A percentile compares a stretch with the other conserved stretches of the same genome.
Evolutionary conservation across 2,888 invertebrate genomes (phyloP).

Genomic region (Campoletis raptor): DNA sequence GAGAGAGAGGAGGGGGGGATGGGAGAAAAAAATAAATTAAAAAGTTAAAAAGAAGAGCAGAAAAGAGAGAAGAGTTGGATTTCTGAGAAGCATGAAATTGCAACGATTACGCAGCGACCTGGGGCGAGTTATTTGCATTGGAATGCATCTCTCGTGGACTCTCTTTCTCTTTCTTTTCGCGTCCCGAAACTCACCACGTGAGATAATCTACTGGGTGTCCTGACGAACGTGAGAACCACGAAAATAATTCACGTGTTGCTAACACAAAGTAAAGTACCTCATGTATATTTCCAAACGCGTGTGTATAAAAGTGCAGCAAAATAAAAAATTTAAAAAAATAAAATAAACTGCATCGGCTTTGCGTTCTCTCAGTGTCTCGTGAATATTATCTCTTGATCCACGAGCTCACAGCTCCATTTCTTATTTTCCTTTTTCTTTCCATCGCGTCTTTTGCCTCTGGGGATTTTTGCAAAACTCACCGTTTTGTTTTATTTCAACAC

Average conservation of each 20-base stretch:
- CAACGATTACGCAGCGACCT: slow-evolving; percentile 81
- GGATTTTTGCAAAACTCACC: slow-evolving; percentile 19
- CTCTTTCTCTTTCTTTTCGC: slow-evolving; percentile 29
- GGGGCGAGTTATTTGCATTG: slow-evolving; percentile 83
- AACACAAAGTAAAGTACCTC: slow-evolving; percentile 16
- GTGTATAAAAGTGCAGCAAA: slow-evolving; percentile 32
- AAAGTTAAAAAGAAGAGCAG: slow-evolving; percentile 38
- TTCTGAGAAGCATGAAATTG: slow-evolving; percentile 84
- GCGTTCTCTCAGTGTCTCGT: slow-evolving; percentile 42
- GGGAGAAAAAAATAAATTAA: slow-evolving; percentile 26
- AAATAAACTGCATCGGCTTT: slow-evolving; percentile 16
- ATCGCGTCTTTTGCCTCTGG: slow-evolving; percentile 14
- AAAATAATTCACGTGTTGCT: slow-evolving; percentile 68
- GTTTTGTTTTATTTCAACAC: slow-evolving; percentile 64
- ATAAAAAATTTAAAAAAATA: too few relatives aligned
- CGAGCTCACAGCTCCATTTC: slow-evolving; percentile 30
- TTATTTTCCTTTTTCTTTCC: slow-evolving; percentile 14
- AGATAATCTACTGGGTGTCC: slow-evolving; percentile 79
- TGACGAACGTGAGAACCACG: slow-evolving; percentile 79
- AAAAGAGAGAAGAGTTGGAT: slow-evolving; percentile 74
- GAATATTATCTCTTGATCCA: slow-evolving; percentile 67
- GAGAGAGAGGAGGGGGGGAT: slow-evolving; percentile 11
- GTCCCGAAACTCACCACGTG: slow-evolving; percentile 80
- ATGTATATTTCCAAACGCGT: slow-evolving; percentile 1
- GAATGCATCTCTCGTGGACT: slow-evolving; percentile 78